Evolutionary conservation across 2,888 invertebrate genomes (phyloP), one percentile per base, ranked within the genome.

Genomic region (Ectemnius lituratus): DNA sequence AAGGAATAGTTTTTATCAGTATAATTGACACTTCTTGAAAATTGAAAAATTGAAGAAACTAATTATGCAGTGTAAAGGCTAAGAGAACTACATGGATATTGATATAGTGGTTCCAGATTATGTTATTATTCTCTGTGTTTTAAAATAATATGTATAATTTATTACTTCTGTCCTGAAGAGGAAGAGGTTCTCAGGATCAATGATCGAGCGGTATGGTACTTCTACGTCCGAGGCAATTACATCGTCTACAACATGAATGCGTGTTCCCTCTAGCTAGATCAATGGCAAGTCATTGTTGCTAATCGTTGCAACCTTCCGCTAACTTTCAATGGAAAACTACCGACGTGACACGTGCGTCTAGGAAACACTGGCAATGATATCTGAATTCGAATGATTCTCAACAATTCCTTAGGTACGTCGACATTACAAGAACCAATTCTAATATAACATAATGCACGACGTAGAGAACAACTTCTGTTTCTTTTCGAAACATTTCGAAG

Each of bases 271-370:
- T 66, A 71, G 8, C 68, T 71, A 75, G 56, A 62, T 37, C 58
- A 57, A 76, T 57, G 37, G 67, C 57, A 69, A 37, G 37, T 37
- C 61, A 52, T 60, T 58, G 46, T 46, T 46, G 28, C 69, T 49
- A 11, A 52, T 76, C 62, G 57, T 69, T 71, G 67, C 64, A 64
- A 14, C 14, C 4, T 23, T 67, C 11, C 14, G 46, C 63, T 66
- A 62, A 6, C n/a, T 14, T 63, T 16, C 52, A 68, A 70, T 14
- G 60, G 63, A 62, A 14, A 46, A 49, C 37, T 72, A 68, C 18
- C 56, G 62, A 73, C 70, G 61, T 68, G 45, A 49, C 37, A 63
- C 64, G 62, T 69, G 78, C 70, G 70, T 61, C 56, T 62, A 4
- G 4, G 59, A 69, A 18, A 73, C 52, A 59, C 61, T 56, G 27